These are phyloP conservation scores for Buceros bicornis DNA, from an alignment of 2,797 vertebrate species.

Conservation along the genomic window DNA sequence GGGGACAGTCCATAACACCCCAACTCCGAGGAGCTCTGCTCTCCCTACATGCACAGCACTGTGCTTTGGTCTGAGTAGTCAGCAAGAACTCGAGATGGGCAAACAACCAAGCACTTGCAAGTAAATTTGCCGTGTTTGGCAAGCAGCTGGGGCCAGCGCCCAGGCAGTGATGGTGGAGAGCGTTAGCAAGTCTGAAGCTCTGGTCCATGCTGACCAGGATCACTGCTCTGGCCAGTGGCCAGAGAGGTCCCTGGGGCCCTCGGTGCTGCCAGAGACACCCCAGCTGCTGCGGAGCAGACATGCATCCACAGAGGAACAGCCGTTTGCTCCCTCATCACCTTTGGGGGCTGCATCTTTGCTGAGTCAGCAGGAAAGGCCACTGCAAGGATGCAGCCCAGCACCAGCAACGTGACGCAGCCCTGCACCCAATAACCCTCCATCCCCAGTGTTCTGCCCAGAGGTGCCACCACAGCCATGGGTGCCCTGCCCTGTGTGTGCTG, in stretches of 20 bases:
- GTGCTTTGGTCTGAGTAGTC: neutral
- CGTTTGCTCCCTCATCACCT: neutral
- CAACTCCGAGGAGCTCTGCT: neutral
- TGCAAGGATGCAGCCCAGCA: fast-evolving
- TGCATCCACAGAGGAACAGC: neutral
- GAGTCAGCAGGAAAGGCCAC: fast-evolving
- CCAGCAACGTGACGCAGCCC: fast-evolving
- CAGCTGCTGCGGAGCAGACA: neutral
- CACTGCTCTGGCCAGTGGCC: fast-evolving
- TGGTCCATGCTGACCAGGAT: neutral
- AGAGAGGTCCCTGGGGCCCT: neutral
- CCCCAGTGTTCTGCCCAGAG: neutral
- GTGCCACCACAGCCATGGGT: neutral
- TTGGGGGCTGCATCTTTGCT: neutral
- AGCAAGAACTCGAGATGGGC: neutral
- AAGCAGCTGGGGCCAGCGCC: neutral
- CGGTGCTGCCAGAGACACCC: neutral
- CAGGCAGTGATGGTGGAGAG: neutral
- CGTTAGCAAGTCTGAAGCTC: fast-evolving
- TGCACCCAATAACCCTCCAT: neutral
- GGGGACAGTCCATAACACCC: fast-evolving
- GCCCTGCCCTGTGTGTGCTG: fast-evolving
- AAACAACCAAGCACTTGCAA: neutral
- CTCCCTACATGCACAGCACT: fast-evolving
- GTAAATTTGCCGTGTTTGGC: neutral